A percentile compares a stretch with the other conserved stretches of the same genome.
Evolutionary conservation across 1,140 invertebrate genomes (phyloP).

Genomic region (Adelges cooleyi): DNA sequence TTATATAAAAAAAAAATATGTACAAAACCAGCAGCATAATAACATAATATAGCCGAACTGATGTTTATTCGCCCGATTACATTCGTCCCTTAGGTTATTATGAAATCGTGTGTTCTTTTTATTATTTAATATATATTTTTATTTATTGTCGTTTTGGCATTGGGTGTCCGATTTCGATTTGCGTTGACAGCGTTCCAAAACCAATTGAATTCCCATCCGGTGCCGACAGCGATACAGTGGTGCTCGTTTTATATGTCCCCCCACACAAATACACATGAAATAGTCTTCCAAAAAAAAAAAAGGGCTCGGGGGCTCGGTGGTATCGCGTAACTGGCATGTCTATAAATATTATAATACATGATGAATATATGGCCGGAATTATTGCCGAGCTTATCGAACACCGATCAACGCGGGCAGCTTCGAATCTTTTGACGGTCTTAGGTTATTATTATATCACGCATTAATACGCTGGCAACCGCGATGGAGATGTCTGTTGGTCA

Average conservation of each 20-base stretch:
- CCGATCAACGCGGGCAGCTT: neutral
- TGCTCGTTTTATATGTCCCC: neutral
- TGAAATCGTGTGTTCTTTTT: neutral
- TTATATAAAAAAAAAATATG: no score
- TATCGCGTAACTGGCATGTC: neutral
- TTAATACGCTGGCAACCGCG: neutral
- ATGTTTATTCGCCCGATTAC: constrained; percentile 24
- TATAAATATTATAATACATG: no score
- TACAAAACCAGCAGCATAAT: no score
- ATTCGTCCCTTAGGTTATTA: constrained; percentile 11
- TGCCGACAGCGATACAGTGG: neutral
- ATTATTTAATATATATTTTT: neutral
- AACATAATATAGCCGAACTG: no score
- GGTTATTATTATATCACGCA: constrained; percentile 6
- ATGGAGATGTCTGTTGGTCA: no score
- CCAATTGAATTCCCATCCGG: neutral
- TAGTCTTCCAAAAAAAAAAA: neutral
- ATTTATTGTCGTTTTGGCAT: neutral
- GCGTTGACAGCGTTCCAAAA: constrained; percentile 14
- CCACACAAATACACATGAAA: neutral
- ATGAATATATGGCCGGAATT: neutral
- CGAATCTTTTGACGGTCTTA: neutral
- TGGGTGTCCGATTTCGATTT: constrained; percentile 4
- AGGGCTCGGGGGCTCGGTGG: neutral
- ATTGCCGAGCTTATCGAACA: neutral